phyloP scores from a whole-genome alignment of 2,113 vertebrate genomes.

The Motacilla tschutschensis region DNA sequence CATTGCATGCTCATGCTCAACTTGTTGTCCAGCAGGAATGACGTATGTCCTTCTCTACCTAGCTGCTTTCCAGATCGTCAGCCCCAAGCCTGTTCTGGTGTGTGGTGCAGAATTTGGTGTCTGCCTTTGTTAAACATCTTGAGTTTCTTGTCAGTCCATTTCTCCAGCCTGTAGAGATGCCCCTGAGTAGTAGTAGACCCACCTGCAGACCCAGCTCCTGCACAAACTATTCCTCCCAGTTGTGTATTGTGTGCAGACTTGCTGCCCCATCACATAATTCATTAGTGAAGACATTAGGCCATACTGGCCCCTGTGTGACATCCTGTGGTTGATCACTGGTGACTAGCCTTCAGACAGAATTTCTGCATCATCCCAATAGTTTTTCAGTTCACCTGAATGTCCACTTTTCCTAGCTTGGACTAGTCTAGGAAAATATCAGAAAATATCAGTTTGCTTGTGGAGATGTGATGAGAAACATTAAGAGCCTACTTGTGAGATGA shows the following conservation, averaged over 20 bases:
- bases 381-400: neutral
- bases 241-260: neutral
- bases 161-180: neutral
- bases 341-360: neutral
- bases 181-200: neutral
- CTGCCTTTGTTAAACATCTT: neutral
- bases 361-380: neutral
- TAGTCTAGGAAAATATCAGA: neutral
- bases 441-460: neutral
- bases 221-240: neutral
- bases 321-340: neutral
- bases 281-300: neutral
- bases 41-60: neutral
- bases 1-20: neutral
- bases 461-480: neutral
- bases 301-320: too few species aligned
- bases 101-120: neutral
- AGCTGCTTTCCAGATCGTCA: neutral
- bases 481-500: neutral
- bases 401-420: neutral
- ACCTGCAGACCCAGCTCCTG: neutral
- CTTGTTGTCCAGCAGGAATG: neutral
- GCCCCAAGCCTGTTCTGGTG: neutral
- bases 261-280: rapidly evolving
- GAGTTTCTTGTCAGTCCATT: neutral